These are phyloP conservation scores for Elysia chlorotica DNA, from an alignment of 1,140 invertebrate genomes.

Conservation along the genomic window DNA sequence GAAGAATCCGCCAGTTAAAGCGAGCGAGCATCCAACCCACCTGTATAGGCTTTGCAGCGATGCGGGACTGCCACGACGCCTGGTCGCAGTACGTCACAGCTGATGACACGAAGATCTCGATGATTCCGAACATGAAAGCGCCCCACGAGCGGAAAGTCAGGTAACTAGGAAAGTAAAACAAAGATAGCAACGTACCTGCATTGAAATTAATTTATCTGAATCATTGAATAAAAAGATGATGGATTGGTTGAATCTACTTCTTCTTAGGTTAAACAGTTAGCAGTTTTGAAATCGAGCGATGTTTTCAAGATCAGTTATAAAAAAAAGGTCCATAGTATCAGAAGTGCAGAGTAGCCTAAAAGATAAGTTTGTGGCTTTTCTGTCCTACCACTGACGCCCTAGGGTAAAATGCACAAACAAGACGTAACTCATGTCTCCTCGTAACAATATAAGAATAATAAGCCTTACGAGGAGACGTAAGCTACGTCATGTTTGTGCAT, in stretches of 20 bases:
- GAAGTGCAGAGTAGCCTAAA: neutral
- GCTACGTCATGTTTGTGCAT: too few species aligned
- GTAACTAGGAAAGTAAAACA: slow-evolving; percentile 8
- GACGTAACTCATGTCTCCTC: too few species aligned
- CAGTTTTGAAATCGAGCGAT: neutral
- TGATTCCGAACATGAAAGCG: slow-evolving; percentile 59
- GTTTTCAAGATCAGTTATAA: too few species aligned
- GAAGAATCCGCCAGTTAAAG: too few species aligned
- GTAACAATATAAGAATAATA: too few species aligned
- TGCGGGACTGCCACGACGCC: slow-evolving; percentile 56
- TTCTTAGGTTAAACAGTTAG: neutral
- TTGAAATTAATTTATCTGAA: too few species aligned
- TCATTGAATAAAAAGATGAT: neutral
- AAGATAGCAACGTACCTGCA: too few species aligned
- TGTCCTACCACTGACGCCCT: too few species aligned
- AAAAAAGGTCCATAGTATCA: too few species aligned
- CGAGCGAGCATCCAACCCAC: neutral
- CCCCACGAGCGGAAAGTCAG: slow-evolving; percentile 37
- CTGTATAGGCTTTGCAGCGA: slow-evolving; percentile 53
- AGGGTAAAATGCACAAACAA: too few species aligned
- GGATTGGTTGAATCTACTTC: neutral
- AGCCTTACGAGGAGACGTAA: too few species aligned
- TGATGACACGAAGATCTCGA: slow-evolving; percentile 58
- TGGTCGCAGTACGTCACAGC: slow-evolving; percentile 61
- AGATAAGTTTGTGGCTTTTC: too few species aligned